Conservation (phyloP, 2,797 vertebrate genomes). For the Anabas testudineus region DNA sequence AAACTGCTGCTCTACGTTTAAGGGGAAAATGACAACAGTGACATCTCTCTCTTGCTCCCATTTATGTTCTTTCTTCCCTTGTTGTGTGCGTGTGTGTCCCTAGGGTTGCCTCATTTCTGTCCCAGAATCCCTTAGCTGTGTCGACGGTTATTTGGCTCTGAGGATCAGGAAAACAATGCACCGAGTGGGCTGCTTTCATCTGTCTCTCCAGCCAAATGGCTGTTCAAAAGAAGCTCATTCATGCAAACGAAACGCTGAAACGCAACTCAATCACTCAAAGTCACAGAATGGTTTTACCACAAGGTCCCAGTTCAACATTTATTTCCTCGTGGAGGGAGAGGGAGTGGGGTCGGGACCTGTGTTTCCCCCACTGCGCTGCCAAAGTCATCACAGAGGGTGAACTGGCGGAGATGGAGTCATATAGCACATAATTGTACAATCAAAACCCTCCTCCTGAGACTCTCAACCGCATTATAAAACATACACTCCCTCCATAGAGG, state of each 20-base stretch:
- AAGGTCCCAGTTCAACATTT: slow-evolving; percentile 33
- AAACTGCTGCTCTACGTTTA: slow-evolving; percentile 28
- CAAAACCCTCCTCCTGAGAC: slow-evolving; percentile 50
- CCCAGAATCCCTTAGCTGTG: slow-evolving; percentile 20
- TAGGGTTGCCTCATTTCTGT: slow-evolving; percentile 38
- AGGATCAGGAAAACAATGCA: slow-evolving; percentile 36
- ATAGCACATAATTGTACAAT: slow-evolving; percentile 56
- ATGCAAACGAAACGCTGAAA: slow-evolving; percentile 15
- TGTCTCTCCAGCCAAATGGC: not conserved
- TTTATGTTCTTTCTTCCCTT: not conserved
- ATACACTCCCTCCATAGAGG: slow-evolving; percentile 14
- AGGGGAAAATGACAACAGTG: slow-evolving; percentile 17
- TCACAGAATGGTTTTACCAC: slow-evolving; percentile 37
- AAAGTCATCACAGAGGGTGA: slow-evolving; percentile 60
- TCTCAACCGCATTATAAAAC: slow-evolving; percentile 41
- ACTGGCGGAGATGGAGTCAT: slow-evolving; percentile 53
- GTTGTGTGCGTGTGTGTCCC: slow-evolving; percentile 9
- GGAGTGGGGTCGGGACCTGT: slow-evolving; percentile 21
- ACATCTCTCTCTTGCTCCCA: not conserved
- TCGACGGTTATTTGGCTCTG: slow-evolving; percentile 36
- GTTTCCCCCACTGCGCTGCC: slow-evolving; percentile 55
- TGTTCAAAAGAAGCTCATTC: slow-evolving; percentile 16
- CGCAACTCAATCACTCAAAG: slow-evolving; percentile 35
- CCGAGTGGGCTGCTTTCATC: not conserved
- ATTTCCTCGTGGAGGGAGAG: slow-evolving; percentile 34